Base-by-base conservation (phyloP, 1,140 invertebrate genomes). In the Zeugodacus cucurbitae region DNA sequence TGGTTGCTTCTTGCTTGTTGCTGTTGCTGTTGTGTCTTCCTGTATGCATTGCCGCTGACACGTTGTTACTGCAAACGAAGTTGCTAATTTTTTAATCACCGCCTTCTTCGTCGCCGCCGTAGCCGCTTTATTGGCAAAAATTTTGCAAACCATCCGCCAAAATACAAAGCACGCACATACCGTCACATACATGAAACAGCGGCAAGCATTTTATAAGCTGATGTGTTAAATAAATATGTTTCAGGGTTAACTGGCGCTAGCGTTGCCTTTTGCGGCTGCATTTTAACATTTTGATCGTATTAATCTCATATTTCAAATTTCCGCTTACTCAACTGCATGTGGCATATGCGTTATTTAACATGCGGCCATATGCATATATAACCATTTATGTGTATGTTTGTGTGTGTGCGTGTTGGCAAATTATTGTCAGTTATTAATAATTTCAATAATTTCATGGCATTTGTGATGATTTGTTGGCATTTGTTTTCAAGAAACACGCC, bases 61-160 rank as follows among this genome's bases (percentile, higher is more conserved):
- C 74, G 74, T 82, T 82, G 74, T 82, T 82, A 82, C 41, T 82
- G 44, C 41, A 82, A 64, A 37, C 70, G 54, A 87, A 88, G 67
- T 87, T 87, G 88, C 64, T 88, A 88, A 88, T 88, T 88, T 88
- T 59, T 88, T 87, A 82, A 82, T 82, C 74, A 82, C 74, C 74
- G 74, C 74, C 74, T 82, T 82, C 74, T 82, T 82, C 74, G 34
- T 48, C 22, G 74, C 37, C 74, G 74, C 74, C 74, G 32, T 8
- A 4, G 67, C 34, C 67, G 67, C 74, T 78, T 82, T 82, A 82
- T 82, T 82, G 74, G 74, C 74, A 48, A 48, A 54, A 82, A 29
- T 82, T 82, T 82, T 82, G 74, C 41, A 48, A 82, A n/a, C 41
- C n/a, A 74, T 74, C 70, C 29, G 29, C 70, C 67, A 41, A 41